phyloP scores from a whole-genome alignment of 2,797 vertebrate species.

The Eptatretus atami region DNA sequence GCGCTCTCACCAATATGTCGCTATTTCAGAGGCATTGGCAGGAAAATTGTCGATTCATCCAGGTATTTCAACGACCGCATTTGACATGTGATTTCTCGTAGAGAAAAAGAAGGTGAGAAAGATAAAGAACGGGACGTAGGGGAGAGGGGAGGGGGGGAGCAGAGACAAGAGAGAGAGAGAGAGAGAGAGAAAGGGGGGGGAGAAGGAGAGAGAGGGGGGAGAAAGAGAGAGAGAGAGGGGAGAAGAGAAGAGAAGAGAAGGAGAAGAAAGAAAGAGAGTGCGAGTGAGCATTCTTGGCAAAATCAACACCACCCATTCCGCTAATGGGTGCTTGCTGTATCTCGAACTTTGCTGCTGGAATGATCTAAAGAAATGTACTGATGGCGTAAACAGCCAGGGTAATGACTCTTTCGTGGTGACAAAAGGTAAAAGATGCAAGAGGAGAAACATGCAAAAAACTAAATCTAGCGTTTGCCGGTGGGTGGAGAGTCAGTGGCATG shows the following conservation, averaged over 20 bases:
- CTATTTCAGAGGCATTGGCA: conserved; percentile 2
- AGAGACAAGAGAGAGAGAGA: not conserved
- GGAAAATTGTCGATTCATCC: conserved; percentile 5
- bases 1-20: not conserved
- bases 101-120: not conserved
- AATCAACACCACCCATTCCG: too few relatives aligned
- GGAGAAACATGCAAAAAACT: too few relatives aligned
- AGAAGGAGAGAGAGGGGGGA: not conserved
- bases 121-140: not conserved
- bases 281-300: not conserved
- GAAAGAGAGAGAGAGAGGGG: not conserved
- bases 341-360: too few relatives aligned
- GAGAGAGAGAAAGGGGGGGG: not conserved
- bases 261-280: not conserved
- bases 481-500: too few relatives aligned
- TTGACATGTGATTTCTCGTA: not conserved
- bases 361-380: too few relatives aligned
- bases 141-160: not conserved
- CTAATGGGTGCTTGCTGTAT: too few relatives aligned
- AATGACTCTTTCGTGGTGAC: too few relatives aligned
- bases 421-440: too few relatives aligned
- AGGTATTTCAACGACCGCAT: not conserved
- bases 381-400: too few relatives aligned
- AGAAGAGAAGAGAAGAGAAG: not conserved
- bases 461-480: too few relatives aligned